Evolutionary conservation across 2,888 invertebrate species (phyloP).

Genomic region (Clepsis dumicolana): DNA sequence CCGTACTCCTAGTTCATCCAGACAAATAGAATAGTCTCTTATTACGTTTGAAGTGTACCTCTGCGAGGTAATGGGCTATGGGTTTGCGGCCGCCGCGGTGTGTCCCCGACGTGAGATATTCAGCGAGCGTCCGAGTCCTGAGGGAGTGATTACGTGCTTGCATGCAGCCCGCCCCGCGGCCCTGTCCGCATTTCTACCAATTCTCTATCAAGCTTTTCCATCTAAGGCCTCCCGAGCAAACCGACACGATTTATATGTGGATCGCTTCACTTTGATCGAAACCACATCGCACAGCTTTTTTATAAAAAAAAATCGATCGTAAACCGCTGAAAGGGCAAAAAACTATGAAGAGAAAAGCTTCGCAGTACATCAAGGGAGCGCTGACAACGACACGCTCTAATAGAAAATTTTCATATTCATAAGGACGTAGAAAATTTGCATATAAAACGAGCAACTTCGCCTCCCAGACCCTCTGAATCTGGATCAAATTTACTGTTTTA

Average conservation of each 20-base stretch:
- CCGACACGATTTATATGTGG: conserved; percentile 12
- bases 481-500: conserved; percentile 74
- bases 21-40: background rate
- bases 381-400: conserved; percentile 85
- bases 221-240: conserved; percentile 43
- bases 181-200: conserved; percentile 26
- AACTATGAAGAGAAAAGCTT: conserved; percentile 65
- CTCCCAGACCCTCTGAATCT: conserved; percentile 59
- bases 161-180: conserved; percentile 56
- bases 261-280: conserved; percentile 4
- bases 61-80: background rate
- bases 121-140: conserved; percentile 61
- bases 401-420: conserved; percentile 87
- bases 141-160: conserved; percentile 70
- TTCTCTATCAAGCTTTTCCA: conserved; percentile 50
- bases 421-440: conserved; percentile 83
- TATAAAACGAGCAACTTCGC: conserved; percentile 84
- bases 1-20: background rate
- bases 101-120: conserved; percentile 63
- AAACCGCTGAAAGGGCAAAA: conserved; percentile 66
- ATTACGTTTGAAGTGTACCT: background rate
- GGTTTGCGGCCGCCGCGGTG: conserved; percentile 38
- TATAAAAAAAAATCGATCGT: conserved; percentile 50
- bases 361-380: conserved; percentile 74
- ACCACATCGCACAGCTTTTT: conserved; percentile 6